Base-by-base conservation (phyloP, 2,797 vertebrate species). In the Hippopotamyrus pictus region DNA sequence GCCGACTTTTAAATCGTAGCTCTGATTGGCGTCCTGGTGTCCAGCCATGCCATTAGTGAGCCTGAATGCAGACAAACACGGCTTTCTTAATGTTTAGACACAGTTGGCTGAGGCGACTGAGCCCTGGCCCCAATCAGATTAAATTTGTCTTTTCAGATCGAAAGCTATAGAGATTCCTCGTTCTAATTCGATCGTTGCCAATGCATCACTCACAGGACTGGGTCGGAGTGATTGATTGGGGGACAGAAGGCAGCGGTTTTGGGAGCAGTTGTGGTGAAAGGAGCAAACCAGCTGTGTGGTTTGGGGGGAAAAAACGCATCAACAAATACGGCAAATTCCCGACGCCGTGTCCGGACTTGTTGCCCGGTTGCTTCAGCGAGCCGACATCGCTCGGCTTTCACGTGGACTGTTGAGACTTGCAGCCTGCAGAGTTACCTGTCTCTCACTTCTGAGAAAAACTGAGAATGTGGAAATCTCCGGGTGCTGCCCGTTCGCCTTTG, bases 321-420 rank as follows among this genome's bases (percentile, higher is more conserved):
- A 73, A 53, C 84, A 46, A 87, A 76, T 87, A 44, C 22, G 41
- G 37, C 69, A 51, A 82, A 90, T 88, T 87, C 69, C 86, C n/a
- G 54, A 17, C 9, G 54, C 62, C 51, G 19, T 76, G 85, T 54
- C 86, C 29, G n/a, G 50, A 79, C 89, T 50, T 79, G 89, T 41
- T 79, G 5, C 17, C 46, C 69, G 85, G n/a, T 57, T 87, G 48
- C 62, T 29, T 41, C 25, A 51, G 22, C 9, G 25, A 19, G 22
- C 33, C 87, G 59, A 12, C 57, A 89, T 89, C 54, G 79, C n/a
- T 51, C 76, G 65, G 11, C 85, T 88, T 51, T 59, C 69, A 82
- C 41, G 86, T 83, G 53, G 25, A 87, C 65, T 89, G 85, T 89
- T 46, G 62, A 54, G 87, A 62, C 86, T 37, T 87, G 69, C 19